Evolutionary conservation across 92 coral and sea anemone species (phyloP).

Genomic region (Phenganax subtilis): DNA sequence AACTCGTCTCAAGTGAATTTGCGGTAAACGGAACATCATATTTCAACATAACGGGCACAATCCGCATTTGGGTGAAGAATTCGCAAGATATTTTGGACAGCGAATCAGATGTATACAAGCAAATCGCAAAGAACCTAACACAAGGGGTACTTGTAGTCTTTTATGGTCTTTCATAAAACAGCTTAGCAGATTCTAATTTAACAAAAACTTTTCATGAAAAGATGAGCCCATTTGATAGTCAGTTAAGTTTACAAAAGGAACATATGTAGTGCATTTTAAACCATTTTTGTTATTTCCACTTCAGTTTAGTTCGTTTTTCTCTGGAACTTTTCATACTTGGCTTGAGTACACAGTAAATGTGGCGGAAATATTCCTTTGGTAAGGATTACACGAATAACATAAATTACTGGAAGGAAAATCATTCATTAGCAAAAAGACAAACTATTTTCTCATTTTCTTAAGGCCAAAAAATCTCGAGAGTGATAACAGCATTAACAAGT

Average conservation of each 20-base stretch:
- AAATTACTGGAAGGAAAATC: background rate
- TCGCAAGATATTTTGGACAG: slow-evolving; percentile 20
- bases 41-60: slow-evolving; percentile 12
- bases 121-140: slow-evolving; percentile 8
- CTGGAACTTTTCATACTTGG: background rate
- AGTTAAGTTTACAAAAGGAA: background rate
- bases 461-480: background rate
- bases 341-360: slow-evolving; percentile 2
- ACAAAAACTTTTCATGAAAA: too few relatives aligned
- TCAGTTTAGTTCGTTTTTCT: background rate
- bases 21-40: slow-evolving; percentile 6
- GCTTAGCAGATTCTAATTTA: background rate
- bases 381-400: background rate
- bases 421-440: background rate
- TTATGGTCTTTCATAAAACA: background rate
- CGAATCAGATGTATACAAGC: slow-evolving; percentile 18
- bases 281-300: background rate
- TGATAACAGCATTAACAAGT: background rate
- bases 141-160: background rate
- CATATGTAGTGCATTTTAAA: background rate
- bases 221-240: background rate
- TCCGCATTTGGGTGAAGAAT: slow-evolving; percentile 3
- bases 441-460: background rate
- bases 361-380: slow-evolving; percentile 13
- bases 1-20: background rate